These are phyloP conservation scores for Motacilla alba DNA, from an alignment of 2,113 vertebrate genomes.

Conservation along the genomic window DNA sequence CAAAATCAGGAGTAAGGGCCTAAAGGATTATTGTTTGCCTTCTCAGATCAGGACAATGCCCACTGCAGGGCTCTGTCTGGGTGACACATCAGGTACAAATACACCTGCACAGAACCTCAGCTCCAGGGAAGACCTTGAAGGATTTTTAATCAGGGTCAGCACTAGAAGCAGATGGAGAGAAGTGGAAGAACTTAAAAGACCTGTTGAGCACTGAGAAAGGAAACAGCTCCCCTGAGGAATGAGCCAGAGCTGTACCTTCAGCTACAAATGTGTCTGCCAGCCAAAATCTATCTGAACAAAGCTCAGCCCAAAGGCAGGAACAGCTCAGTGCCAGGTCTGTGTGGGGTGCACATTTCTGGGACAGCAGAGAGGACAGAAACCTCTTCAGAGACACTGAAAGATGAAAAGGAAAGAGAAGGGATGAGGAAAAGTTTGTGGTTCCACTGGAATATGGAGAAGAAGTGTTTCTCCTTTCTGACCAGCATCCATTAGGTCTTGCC, in stretches of 20 bases:
- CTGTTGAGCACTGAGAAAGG: background rate
- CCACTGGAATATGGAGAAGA: background rate
- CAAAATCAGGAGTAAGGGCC: background rate
- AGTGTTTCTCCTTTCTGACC: background rate
- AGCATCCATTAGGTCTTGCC: background rate
- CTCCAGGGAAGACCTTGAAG: background rate
- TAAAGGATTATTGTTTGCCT: background rate
- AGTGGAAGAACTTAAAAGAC: background rate
- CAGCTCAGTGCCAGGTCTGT: background rate
- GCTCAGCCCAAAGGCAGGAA: background rate
- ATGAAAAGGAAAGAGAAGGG: background rate
- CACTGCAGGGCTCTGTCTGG: background rate
- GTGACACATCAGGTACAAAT: background rate
- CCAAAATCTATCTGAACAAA: background rate
- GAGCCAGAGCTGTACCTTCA: background rate
- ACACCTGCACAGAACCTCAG: background rate
- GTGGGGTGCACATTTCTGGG: background rate
- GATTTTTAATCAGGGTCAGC: background rate
- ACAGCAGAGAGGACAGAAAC: background rate
- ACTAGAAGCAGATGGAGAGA: background rate
- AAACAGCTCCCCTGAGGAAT: background rate
- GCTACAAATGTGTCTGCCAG: background rate
- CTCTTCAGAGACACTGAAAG: background rate
- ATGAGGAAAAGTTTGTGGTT: background rate
- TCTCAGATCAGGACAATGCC: background rate